phyloP scores from a whole-genome alignment of 2,797 vertebrate species.

The Podarcis lilfordi region DNA sequence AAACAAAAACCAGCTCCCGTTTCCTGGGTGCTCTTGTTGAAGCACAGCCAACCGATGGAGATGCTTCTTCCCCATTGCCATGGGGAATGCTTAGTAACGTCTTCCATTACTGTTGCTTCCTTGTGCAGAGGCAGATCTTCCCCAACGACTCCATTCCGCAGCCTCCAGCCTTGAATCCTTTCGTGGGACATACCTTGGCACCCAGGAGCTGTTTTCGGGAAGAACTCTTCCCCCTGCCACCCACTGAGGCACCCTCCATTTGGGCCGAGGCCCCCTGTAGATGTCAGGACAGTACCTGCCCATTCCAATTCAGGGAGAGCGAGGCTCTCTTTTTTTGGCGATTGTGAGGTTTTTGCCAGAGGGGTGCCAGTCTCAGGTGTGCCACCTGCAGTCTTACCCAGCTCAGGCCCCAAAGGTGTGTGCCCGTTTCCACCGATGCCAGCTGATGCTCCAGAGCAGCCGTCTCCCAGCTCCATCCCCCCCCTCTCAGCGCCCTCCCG shows the following conservation, averaged over 20 bases:
- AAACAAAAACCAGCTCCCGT: background rate
- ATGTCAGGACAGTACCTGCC: background rate
- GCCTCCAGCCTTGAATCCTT: background rate
- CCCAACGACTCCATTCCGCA: background rate
- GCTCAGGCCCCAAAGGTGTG: background rate
- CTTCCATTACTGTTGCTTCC: conserved; percentile 14
- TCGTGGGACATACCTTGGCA: background rate
- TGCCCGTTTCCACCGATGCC: background rate
- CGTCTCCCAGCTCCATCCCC: background rate
- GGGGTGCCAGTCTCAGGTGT: background rate
- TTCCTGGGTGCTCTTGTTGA: background rate
- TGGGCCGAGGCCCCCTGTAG: background rate
- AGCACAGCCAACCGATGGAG: background rate
- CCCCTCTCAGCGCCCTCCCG: background rate
- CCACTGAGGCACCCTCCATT: background rate
- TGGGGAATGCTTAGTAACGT: background rate
- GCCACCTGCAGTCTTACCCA: background rate
- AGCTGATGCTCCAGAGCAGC: conserved; percentile 7
- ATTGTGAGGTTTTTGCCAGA: background rate
- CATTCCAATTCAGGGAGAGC: background rate
- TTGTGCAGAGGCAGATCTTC: background rate
- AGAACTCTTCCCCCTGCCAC: background rate
- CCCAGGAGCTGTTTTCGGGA: background rate
- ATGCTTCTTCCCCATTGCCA: background rate
- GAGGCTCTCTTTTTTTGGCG: no score